Evolutionary conservation across 2,797 vertebrate species (phyloP).

Genomic region (Anguilla obscura): DNA sequence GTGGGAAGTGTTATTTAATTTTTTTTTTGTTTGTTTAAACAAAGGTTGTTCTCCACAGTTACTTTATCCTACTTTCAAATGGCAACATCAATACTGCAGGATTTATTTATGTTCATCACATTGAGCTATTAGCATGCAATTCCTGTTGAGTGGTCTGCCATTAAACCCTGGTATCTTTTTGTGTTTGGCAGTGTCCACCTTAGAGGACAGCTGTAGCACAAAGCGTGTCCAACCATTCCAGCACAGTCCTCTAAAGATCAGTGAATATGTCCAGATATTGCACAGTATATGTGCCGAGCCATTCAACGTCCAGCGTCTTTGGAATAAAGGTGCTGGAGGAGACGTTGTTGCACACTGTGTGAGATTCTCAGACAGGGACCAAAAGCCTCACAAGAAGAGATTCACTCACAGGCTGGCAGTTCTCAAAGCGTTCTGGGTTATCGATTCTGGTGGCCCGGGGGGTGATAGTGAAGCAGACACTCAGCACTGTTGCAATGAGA

Average conservation of each 20-base stretch:
- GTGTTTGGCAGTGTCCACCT: not conserved
- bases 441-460: slow-evolving; percentile 14
- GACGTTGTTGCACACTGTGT: not conserved
- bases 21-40: not conserved
- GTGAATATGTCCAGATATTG: not conserved
- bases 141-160: not conserved
- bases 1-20: not conserved
- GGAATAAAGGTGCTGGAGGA: not conserved
- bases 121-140: not conserved
- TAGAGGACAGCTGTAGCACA: not conserved
- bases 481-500: slow-evolving; percentile 13
- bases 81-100: not conserved
- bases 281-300: not conserved
- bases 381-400: not conserved
- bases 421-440: not conserved
- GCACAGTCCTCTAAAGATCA: not conserved
- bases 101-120: not conserved
- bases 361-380: not conserved
- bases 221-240: not conserved
- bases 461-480: not conserved
- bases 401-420: not conserved
- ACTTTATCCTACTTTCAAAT: not conserved
- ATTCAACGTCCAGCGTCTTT: not conserved
- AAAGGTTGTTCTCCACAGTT: not conserved
- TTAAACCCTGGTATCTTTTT: not conserved